Conservation (phyloP, 2,113 vertebrate species). For the Mastomys natalensis region DNA sequence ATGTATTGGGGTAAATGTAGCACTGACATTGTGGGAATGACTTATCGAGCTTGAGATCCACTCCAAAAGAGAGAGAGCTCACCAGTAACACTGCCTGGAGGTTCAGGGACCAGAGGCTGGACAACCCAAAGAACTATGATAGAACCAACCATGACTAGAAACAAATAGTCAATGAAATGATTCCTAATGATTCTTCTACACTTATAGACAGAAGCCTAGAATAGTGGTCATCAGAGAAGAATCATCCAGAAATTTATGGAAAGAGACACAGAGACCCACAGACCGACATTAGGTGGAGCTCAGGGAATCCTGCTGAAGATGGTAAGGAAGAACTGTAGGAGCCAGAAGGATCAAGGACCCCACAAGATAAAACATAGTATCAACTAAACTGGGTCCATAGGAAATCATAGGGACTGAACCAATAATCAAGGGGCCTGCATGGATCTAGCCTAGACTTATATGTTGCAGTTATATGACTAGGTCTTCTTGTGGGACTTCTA, state of each 20-base stretch:
- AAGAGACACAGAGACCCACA: too few species aligned
- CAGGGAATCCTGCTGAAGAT: background rate
- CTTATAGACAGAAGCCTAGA: background rate
- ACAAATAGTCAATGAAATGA: background rate
- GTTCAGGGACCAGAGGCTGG: background rate
- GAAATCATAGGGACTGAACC: background rate
- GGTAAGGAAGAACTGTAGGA: background rate
- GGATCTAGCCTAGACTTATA: background rate
- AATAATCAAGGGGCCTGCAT: background rate
- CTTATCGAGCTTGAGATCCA: background rate
- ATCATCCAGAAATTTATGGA: background rate
- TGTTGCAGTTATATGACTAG: background rate
- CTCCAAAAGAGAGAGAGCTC: background rate
- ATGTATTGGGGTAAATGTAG: background rate
- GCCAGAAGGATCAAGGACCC: background rate
- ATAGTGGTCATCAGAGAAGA: background rate
- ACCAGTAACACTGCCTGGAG: background rate
- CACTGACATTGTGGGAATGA: background rate
- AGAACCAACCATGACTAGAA: background rate
- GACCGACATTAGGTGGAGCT: background rate
- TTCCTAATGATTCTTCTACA: background rate
- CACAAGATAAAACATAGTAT: background rate
- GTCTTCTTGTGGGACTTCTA: background rate
- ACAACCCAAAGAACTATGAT: background rate
- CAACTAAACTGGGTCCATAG: background rate